Conservation (phyloP, 2,888 invertebrate genomes). For the Bimastos eiseni region DNA sequence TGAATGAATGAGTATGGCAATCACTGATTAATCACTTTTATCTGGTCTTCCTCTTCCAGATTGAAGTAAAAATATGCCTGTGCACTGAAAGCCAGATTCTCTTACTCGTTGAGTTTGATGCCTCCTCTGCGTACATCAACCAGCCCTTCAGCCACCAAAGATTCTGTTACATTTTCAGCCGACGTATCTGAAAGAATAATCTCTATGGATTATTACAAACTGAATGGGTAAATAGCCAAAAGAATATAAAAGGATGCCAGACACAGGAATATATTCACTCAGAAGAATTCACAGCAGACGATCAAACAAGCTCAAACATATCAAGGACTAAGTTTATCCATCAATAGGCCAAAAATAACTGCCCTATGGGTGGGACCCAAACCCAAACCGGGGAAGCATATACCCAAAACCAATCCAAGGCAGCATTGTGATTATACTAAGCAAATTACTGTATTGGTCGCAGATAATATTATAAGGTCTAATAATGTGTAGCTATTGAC, state of each 20-base stretch:
- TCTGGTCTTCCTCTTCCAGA: background rate
- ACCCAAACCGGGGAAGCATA: too few relatives aligned
- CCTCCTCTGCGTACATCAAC: constrained; percentile 72
- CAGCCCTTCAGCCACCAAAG: constrained; percentile 84
- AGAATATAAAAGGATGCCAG: background rate
- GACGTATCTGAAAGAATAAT: constrained; percentile 65
- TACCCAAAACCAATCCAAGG: too few relatives aligned
- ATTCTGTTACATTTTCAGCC: constrained; percentile 85
- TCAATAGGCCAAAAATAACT: background rate
- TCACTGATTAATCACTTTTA: background rate
- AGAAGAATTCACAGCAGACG: background rate
- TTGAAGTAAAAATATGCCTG: background rate
- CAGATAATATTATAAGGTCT: too few relatives aligned
- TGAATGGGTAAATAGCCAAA: background rate
- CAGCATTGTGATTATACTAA: too few relatives aligned
- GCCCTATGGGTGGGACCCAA: too few relatives aligned
- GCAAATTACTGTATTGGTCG: too few relatives aligned
- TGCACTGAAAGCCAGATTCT: background rate
- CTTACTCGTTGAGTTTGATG: constrained; percentile 63
- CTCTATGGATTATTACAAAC: background rate
- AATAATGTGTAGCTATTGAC: too few relatives aligned
- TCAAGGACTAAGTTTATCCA: background rate
- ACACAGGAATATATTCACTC: background rate
- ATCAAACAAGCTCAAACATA: background rate
- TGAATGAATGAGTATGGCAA: too few relatives aligned